Conservation (phyloP, 2,113 vertebrate species). For the Zosterops lateralis region DNA sequence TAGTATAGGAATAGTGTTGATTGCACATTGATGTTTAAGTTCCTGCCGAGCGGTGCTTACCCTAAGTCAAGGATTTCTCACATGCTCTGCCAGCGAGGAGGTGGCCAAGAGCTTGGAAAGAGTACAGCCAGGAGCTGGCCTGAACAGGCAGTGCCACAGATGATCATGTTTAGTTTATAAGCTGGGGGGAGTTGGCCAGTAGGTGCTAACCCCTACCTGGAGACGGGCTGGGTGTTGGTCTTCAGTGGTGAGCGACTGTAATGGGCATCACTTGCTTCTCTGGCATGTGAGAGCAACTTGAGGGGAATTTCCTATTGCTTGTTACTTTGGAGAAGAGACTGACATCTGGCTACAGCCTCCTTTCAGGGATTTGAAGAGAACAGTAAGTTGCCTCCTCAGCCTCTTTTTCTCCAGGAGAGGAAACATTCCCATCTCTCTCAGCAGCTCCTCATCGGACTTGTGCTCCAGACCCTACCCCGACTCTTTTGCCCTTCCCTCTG, state of each 20-base stretch:
- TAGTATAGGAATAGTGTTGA: background rate
- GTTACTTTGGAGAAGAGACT: background rate
- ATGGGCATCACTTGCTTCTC: background rate
- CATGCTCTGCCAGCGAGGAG: accelerated
- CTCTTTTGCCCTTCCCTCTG: accelerated
- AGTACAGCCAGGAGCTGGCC: background rate
- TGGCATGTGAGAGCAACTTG: background rate
- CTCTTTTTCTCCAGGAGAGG: background rate
- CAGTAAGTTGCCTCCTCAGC: background rate
- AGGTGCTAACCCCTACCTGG: background rate
- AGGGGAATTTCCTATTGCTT: background rate
- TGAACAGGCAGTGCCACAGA: background rate
- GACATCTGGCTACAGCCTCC: background rate
- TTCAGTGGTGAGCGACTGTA: background rate
- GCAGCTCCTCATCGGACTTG: accelerated
- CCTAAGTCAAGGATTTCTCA: background rate
- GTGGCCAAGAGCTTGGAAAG: background rate
- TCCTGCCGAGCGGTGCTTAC: background rate
- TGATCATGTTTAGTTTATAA: background rate
- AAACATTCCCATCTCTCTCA: background rate
- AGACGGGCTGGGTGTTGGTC: background rate
- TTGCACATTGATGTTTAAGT: background rate
- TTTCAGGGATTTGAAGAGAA: background rate
- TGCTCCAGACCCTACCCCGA: background rate
- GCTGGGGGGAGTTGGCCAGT: no score